A percentile compares a stretch with the other conserved stretches of the same genome.
Evolutionary conservation across 2,888 invertebrate species (phyloP).

Genomic region (Drosophila buzzatii): DNA sequence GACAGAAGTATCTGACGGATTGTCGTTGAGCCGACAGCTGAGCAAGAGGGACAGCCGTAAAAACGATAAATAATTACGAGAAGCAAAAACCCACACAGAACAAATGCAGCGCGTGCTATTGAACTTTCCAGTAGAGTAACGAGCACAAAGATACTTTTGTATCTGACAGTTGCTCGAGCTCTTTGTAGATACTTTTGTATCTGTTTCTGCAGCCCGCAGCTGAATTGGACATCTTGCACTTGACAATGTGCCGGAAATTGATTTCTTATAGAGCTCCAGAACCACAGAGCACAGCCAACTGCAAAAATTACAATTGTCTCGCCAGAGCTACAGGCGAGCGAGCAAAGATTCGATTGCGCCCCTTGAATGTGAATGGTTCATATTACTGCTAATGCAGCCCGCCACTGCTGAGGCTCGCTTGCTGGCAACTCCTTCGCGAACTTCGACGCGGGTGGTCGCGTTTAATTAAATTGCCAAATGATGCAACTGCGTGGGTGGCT

Average conservation of each 20-base stretch:
- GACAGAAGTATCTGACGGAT: conserved; percentile 64
- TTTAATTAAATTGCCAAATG: conserved; percentile 75
- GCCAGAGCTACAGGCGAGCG: conserved; percentile 7
- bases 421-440: conserved; percentile 4
- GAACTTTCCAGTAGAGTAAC: conserved; percentile 51
- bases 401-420: conserved; percentile 2
- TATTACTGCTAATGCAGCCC: conserved; percentile 29
- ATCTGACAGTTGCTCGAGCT: conserved; percentile 34
- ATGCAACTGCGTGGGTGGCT: conserved; percentile 49
- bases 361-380: conserved; percentile 36
- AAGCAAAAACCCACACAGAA: conserved; percentile 8
- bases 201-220: conserved; percentile 16
- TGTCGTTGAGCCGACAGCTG: conserved; percentile 61
- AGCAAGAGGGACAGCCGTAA: conserved; percentile 36
- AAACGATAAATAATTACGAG: conserved; percentile 50
- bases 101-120: conserved; percentile 55
- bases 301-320: conserved; percentile 57
- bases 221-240: conserved; percentile 49
- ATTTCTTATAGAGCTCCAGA: conserved; percentile 46
- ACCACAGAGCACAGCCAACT: conserved; percentile 19
- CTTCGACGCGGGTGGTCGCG: conserved; percentile 61
- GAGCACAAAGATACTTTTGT: conserved; percentile 37
- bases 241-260: conserved; percentile 71
- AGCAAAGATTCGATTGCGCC: conserved; percentile 7
- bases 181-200: conserved; percentile 32